A percentile compares a stretch with the other conserved stretches of the same genome.
Evolutionary conservation across 2,113 vertebrate genomes (phyloP).

Genomic region (Ascaphus truei): DNA sequence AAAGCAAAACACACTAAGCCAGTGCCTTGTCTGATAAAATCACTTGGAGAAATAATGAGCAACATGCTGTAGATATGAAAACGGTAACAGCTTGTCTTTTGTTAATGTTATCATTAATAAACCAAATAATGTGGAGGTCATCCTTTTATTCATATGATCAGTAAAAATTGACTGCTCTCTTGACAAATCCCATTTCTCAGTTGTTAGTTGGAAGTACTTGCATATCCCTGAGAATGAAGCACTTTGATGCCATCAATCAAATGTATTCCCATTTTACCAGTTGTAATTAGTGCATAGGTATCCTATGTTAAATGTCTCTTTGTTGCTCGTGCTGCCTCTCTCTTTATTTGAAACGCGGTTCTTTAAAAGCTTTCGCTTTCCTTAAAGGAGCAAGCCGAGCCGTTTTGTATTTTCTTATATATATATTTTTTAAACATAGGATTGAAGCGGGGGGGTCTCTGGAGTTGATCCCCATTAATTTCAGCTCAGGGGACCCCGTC

Average conservation of each 20-base stretch:
- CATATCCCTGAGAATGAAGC: neutral
- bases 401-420: no score
- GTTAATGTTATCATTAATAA: neutral
- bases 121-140: neutral
- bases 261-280: neutral
- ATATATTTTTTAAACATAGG: no score
- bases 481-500: no score
- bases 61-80: neutral
- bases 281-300: constrained; percentile 3
- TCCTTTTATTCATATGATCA: neutral
- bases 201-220: neutral
- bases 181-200: neutral
- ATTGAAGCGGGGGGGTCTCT: no score
- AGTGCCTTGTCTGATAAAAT: no score
- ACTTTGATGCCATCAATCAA: constrained; percentile 9
- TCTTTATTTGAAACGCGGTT: no score
- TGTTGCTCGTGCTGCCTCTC: no score
- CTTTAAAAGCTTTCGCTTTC: no score
- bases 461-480: no score
- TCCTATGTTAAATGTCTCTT: neutral
- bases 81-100: neutral
- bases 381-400: no score
- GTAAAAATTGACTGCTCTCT: neutral
- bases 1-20: no score
- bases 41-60: no score